Percentiles rank a stretch among this genome's conserved stretches.
Evolutionary conservation across 2,113 vertebrate species (phyloP).

Genomic region (Anguilla japonica): DNA sequence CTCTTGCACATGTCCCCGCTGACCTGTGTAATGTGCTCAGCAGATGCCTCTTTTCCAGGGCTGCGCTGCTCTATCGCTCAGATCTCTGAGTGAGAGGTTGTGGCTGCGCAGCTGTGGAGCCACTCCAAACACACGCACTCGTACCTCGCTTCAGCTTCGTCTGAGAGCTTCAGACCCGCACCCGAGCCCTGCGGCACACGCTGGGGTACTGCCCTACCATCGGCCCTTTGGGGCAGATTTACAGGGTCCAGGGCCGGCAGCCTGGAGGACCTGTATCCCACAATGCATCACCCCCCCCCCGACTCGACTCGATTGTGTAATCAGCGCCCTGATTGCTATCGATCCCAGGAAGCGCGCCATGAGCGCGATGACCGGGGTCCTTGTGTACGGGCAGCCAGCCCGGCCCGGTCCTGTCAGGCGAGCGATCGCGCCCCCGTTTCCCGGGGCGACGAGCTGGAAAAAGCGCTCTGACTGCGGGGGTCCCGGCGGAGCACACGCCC

Average conservation of each 20-base stretch:
- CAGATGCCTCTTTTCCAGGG: not conserved
- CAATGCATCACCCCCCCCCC: not conserved
- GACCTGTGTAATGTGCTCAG: not conserved
- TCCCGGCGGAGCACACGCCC: slow-evolving; percentile 10
- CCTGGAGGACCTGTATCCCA: not conserved
- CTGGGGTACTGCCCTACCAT: not conserved
- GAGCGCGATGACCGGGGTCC: not conserved
- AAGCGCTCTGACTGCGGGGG: slow-evolving; percentile 26
- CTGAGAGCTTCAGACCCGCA: too few relatives aligned
- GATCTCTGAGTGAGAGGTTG: not conserved
- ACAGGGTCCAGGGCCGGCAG: too few relatives aligned
- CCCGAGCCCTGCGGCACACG: not conserved
- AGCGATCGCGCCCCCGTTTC: slow-evolving; percentile 34
- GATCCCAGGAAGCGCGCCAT: not conserved
- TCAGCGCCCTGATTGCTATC: slow-evolving; percentile 32
- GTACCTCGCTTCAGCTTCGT: too few relatives aligned
- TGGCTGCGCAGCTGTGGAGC: not conserved
- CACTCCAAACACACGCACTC: too few relatives aligned
- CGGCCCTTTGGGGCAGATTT: too few relatives aligned
- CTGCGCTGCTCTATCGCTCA: not conserved
- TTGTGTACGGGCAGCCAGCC: not conserved
- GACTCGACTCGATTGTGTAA: slow-evolving; percentile 21
- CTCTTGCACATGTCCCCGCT: not conserved
- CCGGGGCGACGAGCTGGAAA: slow-evolving; percentile 41
- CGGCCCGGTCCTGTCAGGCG: not conserved